phyloP scores from a whole-genome alignment of 2,113 vertebrate genomes.

The Cygnus buccinator region DNA sequence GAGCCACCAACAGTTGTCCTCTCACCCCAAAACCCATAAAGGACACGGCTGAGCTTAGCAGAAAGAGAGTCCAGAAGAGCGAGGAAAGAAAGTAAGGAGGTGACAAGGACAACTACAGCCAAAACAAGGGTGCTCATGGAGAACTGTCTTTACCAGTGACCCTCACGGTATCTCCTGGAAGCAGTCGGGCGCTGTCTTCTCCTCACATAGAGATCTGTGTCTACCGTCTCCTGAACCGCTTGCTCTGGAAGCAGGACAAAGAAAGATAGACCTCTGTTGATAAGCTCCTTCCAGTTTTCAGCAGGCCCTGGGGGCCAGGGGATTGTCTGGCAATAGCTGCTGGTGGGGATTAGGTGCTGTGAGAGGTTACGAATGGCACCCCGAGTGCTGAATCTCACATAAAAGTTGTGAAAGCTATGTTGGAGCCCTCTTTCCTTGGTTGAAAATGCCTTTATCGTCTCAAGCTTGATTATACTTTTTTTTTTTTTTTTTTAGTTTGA shows the following conservation, averaged over 20 bases:
- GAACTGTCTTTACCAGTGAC: neutral
- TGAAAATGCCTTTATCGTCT: neutral
- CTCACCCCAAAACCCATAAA: neutral
- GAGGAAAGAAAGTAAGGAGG: neutral
- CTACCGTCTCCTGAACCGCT: conserved; percentile 59
- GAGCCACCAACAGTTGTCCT: neutral
- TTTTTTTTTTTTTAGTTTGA: neutral
- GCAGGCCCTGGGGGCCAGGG: neutral
- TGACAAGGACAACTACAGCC: neutral
- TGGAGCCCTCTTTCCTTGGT: neutral
- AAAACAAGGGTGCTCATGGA: neutral
- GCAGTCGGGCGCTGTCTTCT: neutral
- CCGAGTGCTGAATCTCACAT: fast-evolving
- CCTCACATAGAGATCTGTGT: conserved; percentile 18
- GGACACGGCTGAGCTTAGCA: neutral
- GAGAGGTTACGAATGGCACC: neutral
- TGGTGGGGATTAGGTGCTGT: fast-evolving
- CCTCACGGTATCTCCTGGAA: neutral
- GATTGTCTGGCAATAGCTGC: neutral
- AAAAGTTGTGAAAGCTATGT: neutral
- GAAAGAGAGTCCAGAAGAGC: neutral
- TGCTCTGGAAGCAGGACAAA: conserved; percentile 56
- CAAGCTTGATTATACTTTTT: neutral
- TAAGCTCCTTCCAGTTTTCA: neutral
- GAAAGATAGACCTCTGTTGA: neutral